Percentiles rank a stretch among this genome's conserved stretches.
Evolutionary conservation across 1,140 invertebrate species (phyloP).

Genomic region (Andricus grossulariae): DNA sequence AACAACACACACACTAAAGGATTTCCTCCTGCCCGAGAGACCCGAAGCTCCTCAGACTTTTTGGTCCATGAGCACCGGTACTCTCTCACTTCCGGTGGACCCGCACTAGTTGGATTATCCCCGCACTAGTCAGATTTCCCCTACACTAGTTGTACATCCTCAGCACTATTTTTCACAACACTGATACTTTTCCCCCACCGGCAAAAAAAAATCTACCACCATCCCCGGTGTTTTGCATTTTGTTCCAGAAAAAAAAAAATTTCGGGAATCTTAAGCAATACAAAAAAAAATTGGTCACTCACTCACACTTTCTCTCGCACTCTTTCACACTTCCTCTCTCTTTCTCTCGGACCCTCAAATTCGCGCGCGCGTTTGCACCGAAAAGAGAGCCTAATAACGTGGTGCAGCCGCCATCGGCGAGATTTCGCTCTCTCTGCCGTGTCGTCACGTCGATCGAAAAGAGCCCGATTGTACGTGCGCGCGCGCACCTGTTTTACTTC

Average conservation of each 20-base stretch:
- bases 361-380: constrained; percentile 31
- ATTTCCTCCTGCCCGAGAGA: too few relatives aligned
- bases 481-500: constrained; percentile 67
- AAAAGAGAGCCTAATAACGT: constrained; percentile 48
- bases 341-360: not conserved
- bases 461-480: constrained; percentile 54
- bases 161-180: constrained; percentile 9
- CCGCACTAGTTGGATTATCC: not conserved
- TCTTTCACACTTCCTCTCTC: not conserved
- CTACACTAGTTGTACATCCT: not conserved
- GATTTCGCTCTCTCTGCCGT: constrained; percentile 60
- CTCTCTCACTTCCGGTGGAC: not conserved
- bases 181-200: not conserved
- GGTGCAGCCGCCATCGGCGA: constrained; percentile 57
- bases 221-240: not conserved
- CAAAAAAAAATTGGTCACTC: not conserved
- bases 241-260: not conserved
- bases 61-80: too few relatives aligned
- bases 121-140: not conserved
- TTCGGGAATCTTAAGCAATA: not conserved
- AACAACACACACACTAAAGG: not conserved
- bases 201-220: not conserved
- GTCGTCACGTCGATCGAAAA: constrained; percentile 73
- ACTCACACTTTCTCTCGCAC: not conserved
- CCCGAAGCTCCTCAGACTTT: too few relatives aligned